These are phyloP conservation scores for Phasianus colchicus DNA, from an alignment of 2,113 vertebrate genomes.

Conservation along the genomic window DNA sequence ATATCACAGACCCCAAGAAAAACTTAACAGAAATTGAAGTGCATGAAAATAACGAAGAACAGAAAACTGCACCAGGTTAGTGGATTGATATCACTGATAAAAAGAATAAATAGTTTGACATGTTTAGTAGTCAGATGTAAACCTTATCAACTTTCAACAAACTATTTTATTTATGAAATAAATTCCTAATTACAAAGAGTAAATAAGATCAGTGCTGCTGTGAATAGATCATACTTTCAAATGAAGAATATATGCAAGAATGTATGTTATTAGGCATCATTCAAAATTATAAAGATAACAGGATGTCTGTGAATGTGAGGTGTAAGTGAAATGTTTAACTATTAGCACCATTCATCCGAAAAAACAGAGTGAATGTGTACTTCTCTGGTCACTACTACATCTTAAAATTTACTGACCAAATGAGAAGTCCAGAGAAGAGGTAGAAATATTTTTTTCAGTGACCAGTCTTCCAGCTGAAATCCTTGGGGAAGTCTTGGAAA, in stretches of 20 bases:
- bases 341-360: not conserved
- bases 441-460: not conserved
- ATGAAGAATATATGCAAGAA: not conserved
- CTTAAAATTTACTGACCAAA: not conserved
- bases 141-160: not conserved
- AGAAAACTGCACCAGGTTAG: constrained; percentile 35
- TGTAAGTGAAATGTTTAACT: not conserved
- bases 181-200: not conserved
- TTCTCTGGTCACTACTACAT: not conserved
- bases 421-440: not conserved
- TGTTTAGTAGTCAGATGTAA: not conserved
- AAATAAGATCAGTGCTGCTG: not conserved
- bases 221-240: not conserved
- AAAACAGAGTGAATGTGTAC: not conserved
- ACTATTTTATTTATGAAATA: not conserved
- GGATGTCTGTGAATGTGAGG: not conserved
- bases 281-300: not conserved
- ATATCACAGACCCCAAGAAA: constrained; percentile 79
- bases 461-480: no score
- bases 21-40: not conserved
- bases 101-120: not conserved
- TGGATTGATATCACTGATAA: not conserved
- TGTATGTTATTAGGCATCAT: not conserved
- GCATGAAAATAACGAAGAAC: constrained; percentile 39
- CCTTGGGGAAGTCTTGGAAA: not conserved